Evolutionary conservation across 2,113 vertebrate genomes (phyloP).

Genomic region (Macrotus californicus): DNA sequence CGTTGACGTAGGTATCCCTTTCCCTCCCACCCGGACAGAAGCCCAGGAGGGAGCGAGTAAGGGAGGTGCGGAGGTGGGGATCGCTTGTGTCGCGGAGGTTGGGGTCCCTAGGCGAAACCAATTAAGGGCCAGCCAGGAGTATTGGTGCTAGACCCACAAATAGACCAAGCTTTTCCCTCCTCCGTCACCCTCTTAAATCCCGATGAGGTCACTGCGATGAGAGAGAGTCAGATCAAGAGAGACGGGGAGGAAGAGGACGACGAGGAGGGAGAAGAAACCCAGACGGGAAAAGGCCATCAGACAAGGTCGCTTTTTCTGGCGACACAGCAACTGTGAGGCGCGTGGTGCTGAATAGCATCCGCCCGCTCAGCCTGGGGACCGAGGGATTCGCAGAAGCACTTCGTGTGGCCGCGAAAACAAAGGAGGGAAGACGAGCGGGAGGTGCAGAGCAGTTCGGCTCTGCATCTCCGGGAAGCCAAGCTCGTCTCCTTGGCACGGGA

Average conservation of each 20-base stretch:
- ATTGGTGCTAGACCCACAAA: conserved; percentile 59
- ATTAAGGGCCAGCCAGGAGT: conserved; percentile 13
- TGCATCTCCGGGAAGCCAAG: not conserved
- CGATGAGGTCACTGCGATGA: conserved; percentile 80
- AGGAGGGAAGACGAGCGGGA: conserved; percentile 11
- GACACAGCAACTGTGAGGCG: conserved; percentile 57
- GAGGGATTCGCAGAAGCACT: conserved; percentile 12
- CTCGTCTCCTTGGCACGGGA: not conserved
- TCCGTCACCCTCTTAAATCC: conserved; percentile 56
- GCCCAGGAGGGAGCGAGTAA: conserved; percentile 14
- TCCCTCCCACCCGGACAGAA: not conserved
- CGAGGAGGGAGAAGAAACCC: conserved; percentile 25
- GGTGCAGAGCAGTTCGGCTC: not conserved
- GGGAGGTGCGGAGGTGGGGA: not conserved
- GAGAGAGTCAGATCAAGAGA: conserved; percentile 58
- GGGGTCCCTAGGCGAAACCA: conserved; percentile 54
- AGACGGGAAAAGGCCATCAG: conserved; percentile 73
- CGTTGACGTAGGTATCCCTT: conserved; percentile 25
- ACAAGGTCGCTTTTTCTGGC: conserved; percentile 76
- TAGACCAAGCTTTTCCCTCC: conserved; percentile 57
- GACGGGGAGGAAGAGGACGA: conserved; percentile 34
- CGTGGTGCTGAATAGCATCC: conserved; percentile 65
- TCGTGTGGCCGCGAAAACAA: conserved; percentile 57
- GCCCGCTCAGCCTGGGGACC: conserved; percentile 27
- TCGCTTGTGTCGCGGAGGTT: not conserved